These are phyloP conservation scores for Fragum whitleyi DNA, from an alignment of 2,888 invertebrate species.

Conservation along the genomic window DNA sequence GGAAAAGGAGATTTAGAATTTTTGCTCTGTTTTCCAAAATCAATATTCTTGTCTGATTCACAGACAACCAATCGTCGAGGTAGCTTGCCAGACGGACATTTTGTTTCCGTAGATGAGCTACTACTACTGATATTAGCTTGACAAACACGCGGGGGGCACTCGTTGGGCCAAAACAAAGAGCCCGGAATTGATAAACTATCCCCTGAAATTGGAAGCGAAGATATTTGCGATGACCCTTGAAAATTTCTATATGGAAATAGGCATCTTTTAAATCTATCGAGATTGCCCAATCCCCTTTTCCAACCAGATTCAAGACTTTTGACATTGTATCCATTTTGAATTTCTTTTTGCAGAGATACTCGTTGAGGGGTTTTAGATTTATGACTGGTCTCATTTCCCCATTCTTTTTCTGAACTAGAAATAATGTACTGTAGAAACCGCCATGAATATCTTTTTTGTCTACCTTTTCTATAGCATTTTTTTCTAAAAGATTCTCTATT, in stretches of 20 bases:
- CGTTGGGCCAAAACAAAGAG: no score
- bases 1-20: slow-evolving; percentile 43
- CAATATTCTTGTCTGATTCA: slow-evolving; percentile 25
- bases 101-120: slow-evolving; percentile 34
- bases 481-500: slow-evolving; percentile 40
- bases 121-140: slow-evolving; percentile 41
- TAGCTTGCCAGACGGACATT: slow-evolving; percentile 41
- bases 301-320: slow-evolving; percentile 45
- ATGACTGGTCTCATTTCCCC: no score
- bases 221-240: slow-evolving; percentile 41
- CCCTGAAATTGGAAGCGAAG: slow-evolving; percentile 50
- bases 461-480: slow-evolving; percentile 50
- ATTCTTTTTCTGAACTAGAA: no score
- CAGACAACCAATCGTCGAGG: slow-evolving; percentile 54
- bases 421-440: slow-evolving; percentile 62
- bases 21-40: slow-evolving; percentile 27
- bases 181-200: no score
- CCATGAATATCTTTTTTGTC: slow-evolving; percentile 14
- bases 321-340: slow-evolving; percentile 57
- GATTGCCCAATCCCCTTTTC: slow-evolving; percentile 45
- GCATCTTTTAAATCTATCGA: slow-evolving; percentile 52
- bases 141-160: no score
- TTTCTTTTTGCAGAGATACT: slow-evolving; percentile 47
- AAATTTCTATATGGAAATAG: slow-evolving; percentile 48
- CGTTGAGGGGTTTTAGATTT: slow-evolving; percentile 54